Evolutionary conservation across 2,888 invertebrate genomes (phyloP), one percentile per base, ranked within the genome.

Genomic region (Exephanes ischioxanthus): DNA sequence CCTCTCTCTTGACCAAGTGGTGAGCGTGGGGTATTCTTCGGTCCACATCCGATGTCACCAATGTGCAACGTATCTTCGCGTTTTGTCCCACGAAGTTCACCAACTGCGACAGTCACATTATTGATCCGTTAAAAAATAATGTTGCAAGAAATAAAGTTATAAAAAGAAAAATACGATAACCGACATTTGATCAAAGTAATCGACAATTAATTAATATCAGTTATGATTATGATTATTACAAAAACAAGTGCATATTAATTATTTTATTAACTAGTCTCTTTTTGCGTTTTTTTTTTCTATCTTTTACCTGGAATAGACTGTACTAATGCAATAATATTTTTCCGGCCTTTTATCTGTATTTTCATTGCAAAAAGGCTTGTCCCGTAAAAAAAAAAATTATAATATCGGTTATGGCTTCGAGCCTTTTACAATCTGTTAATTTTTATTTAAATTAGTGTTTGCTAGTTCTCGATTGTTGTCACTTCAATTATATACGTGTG

Each of bases 21-120:
- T 97, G 97, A 0, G 97, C 97, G 91, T 96, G 96, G 0, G 96
- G 97, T 83, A 95, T 95, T 0, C 95, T 93, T 0, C 92, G 90
- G 0, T 94, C 93, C 30, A 94, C 95, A 83, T 96, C 95, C 2
- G 95, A 94, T 89, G 97, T 97, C 76, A 96, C 97, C 67, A 97
- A 94, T 14, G 96, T 96, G 91, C 97, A 97, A 37, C 96, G 95
- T 71, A 97, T 96, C 16, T 96, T 93, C 0, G 97, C 97, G 68
- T 94, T 94, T 63, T 80, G 68, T 0, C 95, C 95, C 9, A 93
- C 89, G 89, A 94, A 96, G 90, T 96, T 95, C 6, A 91, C 84
- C 45, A 95, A 90, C 95, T 95, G 88, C 22, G 90, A 91, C 16
- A 66, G 66, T 80, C 26, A 3, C n/a, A 9, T 26, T 1, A 30